Conservation (phyloP, 2,888 invertebrate genomes). For the Crocallis elinguaria region DNA sequence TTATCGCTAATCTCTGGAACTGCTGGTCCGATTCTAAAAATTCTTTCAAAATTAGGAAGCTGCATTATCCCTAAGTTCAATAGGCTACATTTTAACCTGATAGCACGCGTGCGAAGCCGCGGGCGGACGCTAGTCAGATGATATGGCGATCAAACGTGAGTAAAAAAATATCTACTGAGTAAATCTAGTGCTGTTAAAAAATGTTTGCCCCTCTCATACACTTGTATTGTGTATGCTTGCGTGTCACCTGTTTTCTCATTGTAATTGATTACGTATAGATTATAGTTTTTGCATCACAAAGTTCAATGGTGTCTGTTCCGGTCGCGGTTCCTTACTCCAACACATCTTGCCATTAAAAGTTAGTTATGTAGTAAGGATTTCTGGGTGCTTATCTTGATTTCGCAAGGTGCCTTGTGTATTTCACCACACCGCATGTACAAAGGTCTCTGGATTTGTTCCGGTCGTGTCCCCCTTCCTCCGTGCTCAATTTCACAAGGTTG, state of each 20-base stretch:
- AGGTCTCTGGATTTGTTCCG: constrained; percentile 1
- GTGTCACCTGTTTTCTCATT: neutral
- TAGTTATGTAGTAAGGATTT: neutral
- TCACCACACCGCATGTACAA: constrained; percentile 1
- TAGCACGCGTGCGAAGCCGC: too few species aligned
- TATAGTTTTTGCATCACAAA: constrained; percentile 1
- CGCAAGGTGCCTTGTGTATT: neutral
- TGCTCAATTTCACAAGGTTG: too few species aligned
- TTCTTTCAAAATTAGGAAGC: too few species aligned
- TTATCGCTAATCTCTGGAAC: too few species aligned
- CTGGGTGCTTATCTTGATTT: neutral
- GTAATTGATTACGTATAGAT: neutral
- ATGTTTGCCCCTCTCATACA: too few species aligned
- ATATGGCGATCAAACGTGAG: too few species aligned
- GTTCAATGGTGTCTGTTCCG: neutral
- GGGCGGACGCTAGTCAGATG: too few species aligned
- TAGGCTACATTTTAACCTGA: too few species aligned
- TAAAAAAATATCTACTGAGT: too few species aligned
- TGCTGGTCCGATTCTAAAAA: too few species aligned
- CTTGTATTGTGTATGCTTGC: neutral
- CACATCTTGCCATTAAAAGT: neutral
- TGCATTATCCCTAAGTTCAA: too few species aligned
- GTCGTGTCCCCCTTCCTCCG: neutral
- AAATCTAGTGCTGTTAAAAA: too few species aligned
- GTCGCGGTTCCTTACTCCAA: neutral